phyloP scores from a whole-genome alignment of 2,113 vertebrate genomes.

The Podarcis raffonei region DNA sequence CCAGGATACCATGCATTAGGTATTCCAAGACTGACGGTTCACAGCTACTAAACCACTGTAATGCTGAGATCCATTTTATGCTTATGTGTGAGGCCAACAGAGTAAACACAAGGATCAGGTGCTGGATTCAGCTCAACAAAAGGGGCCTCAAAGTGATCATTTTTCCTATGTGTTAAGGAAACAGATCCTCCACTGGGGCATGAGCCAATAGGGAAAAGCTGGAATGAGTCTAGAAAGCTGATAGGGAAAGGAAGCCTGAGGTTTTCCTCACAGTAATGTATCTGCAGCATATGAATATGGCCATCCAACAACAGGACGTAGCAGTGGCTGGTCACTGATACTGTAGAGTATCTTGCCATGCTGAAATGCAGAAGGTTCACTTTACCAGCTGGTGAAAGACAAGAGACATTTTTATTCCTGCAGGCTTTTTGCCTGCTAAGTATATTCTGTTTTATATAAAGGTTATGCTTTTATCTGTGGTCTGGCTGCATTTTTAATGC shows the following conservation, averaged over 20 bases:
- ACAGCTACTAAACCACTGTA: not conserved
- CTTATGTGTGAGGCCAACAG: not conserved
- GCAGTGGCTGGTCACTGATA: too few relatives aligned
- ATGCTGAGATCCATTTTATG: not conserved
- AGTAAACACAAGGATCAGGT: not conserved
- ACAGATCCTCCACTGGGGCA: not conserved
- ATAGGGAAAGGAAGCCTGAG: not conserved
- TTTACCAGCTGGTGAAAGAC: too few relatives aligned
- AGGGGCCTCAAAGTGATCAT: not conserved
- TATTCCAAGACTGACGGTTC: rapidly evolving
- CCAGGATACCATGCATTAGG: not conserved
- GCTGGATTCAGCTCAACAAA: not conserved
- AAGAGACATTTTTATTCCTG: too few relatives aligned
- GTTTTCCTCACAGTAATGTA: not conserved
- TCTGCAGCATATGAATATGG: too few relatives aligned
- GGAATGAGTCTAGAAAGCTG: not conserved
- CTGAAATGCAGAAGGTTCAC: too few relatives aligned
- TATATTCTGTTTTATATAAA: too few relatives aligned
- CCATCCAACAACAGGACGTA: too few relatives aligned
- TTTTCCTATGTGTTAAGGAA: not conserved
- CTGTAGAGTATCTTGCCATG: too few relatives aligned
- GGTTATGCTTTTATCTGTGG: too few relatives aligned
- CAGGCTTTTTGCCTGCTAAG: too few relatives aligned
- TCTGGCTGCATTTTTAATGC: too few relatives aligned
- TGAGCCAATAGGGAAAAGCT: not conserved